Percentiles rank a stretch among this genome's conserved stretches.
Evolutionary conservation across 1,140 invertebrate species (phyloP).

Genomic region (Phenacoccus solenopsis): DNA sequence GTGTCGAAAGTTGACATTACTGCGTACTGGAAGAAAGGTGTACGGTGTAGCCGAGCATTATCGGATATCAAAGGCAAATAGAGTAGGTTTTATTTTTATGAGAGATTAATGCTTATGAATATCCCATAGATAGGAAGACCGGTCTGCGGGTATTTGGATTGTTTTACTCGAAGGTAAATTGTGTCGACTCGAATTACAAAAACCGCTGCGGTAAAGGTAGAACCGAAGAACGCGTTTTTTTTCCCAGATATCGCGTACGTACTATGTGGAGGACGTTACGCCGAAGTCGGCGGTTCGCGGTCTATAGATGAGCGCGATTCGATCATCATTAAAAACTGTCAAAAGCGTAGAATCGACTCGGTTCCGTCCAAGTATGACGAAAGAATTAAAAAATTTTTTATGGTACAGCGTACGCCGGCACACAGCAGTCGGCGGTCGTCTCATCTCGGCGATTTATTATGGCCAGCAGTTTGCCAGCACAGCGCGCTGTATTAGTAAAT

Average conservation of each 20-base stretch:
- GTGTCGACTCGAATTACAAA: background rate
- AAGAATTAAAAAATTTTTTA: constrained; percentile 4
- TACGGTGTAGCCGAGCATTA: background rate
- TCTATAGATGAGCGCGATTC: too few relatives aligned
- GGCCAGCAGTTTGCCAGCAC: background rate
- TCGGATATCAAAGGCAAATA: background rate
- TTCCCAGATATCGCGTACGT: too few relatives aligned
- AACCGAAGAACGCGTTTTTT: background rate
- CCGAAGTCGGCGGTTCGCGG: background rate
- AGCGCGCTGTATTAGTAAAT: constrained; percentile 10
- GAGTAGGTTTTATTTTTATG: background rate
- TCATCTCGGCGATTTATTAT: constrained; percentile 4
- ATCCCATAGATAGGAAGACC: background rate
- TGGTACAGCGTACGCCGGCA: background rate
- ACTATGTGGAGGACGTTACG: too few relatives aligned
- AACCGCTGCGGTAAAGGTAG: background rate
- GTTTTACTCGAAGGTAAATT: too few relatives aligned
- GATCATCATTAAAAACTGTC: background rate
- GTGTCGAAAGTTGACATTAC: background rate
- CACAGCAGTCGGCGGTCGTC: background rate
- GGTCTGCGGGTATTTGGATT: background rate
- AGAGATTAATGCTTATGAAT: background rate
- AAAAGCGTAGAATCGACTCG: background rate
- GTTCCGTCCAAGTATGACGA: background rate
- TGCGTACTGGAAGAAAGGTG: too few relatives aligned